These are phyloP conservation scores for Carcina quercana DNA, from an alignment of 2,888 invertebrate species.

Conservation along the genomic window DNA sequence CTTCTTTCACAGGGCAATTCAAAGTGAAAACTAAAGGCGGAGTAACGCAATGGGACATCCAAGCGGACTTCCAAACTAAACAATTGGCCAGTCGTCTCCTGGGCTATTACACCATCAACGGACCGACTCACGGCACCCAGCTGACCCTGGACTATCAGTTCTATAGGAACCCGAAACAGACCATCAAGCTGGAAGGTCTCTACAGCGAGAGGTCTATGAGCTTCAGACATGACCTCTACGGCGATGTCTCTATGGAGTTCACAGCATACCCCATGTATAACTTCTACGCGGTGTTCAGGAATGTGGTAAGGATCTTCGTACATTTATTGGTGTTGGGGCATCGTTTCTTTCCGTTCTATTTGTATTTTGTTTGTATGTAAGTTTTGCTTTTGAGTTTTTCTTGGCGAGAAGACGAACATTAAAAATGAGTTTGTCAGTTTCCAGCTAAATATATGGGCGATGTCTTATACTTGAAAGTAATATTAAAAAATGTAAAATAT, in stretches of 20 bases:
- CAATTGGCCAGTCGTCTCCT: slow-evolving; percentile 81
- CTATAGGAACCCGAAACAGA: slow-evolving; percentile 70
- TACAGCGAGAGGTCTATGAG: slow-evolving; percentile 73
- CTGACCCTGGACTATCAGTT: slow-evolving; percentile 80
- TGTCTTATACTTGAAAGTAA: too few species aligned
- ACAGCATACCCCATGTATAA: slow-evolving; percentile 85
- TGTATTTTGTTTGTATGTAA: slow-evolving; percentile 9
- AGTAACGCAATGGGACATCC: slow-evolving; percentile 84
- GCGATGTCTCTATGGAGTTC: slow-evolving; percentile 80
- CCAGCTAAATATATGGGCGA: too few species aligned
- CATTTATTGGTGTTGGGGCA: slow-evolving; percentile 10
- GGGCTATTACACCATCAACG: slow-evolving; percentile 79
- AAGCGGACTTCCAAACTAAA: slow-evolving; percentile 85
- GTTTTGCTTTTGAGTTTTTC: too few species aligned
- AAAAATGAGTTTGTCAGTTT: too few species aligned
- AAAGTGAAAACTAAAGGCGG: slow-evolving; percentile 67
- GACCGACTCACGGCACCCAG: slow-evolving; percentile 71
- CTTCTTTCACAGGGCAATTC: slow-evolving; percentile 35
- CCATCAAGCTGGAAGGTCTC: slow-evolving; percentile 62
- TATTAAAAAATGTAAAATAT: too few species aligned
- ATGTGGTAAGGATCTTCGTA: slow-evolving; percentile 69
- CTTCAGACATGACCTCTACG: slow-evolving; percentile 74
- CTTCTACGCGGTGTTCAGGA: slow-evolving; percentile 77
- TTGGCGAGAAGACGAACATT: too few species aligned
- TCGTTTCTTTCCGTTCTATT: slow-evolving; percentile 10